A percentile compares a stretch with the other conserved stretches of the same genome.
Conservation (phyloP, 1,140 invertebrate genomes). For the Hypsibius dujardini region DNA sequence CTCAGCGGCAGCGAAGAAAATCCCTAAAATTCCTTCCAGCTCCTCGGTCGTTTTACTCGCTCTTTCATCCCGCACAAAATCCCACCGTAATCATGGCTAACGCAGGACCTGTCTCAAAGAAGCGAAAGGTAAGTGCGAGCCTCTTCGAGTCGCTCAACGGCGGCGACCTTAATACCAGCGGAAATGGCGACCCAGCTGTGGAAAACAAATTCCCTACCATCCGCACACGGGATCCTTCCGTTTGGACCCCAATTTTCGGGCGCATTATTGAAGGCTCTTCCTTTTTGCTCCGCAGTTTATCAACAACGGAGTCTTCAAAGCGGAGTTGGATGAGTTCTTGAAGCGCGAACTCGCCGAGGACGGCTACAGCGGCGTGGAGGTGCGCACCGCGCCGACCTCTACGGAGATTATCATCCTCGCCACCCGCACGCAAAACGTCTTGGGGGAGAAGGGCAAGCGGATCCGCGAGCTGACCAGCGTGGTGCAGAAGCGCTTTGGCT, state of each 20-base stretch:
- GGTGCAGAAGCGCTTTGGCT: constrained; percentile 92
- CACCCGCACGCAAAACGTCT: constrained; percentile 90
- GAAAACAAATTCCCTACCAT: too few relatives aligned
- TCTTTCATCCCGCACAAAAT: too few relatives aligned
- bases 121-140: constrained; percentile 10
- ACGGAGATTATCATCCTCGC: constrained; percentile 98
- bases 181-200: too few relatives aligned
- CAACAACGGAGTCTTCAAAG: constrained; percentile 93
- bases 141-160: background rate
- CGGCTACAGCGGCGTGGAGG: constrained; percentile 96
- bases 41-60: too few relatives aligned
- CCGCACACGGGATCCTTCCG: too few relatives aligned
- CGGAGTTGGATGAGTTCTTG: constrained; percentile 95
- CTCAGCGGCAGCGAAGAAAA: too few relatives aligned
- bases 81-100: constrained; percentile 4
- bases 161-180: too few relatives aligned
- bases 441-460: constrained; percentile 72
- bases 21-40: too few relatives aligned
- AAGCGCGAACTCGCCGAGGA: constrained; percentile 96
- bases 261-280: constrained; percentile 4
- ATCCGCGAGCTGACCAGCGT: constrained; percentile 93
- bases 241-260: too few relatives aligned
- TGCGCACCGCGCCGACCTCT: constrained; percentile 70
- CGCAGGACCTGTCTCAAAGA: background rate
- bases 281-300: constrained; percentile 53